phyloP scores from a whole-genome alignment of 2,888 invertebrate species.

The Pollenia angustigena region DNA sequence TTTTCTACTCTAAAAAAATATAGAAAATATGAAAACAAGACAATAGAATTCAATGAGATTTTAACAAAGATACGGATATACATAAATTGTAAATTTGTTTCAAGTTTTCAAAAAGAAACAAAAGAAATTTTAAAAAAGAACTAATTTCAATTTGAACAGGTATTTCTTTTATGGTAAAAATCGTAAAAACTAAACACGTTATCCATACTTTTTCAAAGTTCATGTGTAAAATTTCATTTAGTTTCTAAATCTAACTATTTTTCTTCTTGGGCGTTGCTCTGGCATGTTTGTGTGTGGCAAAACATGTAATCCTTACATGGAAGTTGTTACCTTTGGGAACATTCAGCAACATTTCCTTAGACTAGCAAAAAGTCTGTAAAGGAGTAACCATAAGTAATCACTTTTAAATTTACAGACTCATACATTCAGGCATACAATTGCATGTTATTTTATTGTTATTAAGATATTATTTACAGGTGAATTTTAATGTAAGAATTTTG shows the following conservation, averaged over 20 bases:
- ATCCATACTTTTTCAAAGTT: no score
- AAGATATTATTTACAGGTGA: conserved; percentile 10
- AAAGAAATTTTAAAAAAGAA: conserved; percentile 27
- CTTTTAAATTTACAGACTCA: conserved; percentile 24
- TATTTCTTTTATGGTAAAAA: not conserved
- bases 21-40: not conserved
- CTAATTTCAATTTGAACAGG: conserved; percentile 43
- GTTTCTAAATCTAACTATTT: no score
- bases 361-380: conserved; percentile 2
- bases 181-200: not conserved
- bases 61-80: conserved; percentile 63
- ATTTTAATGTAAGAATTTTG: not conserved
- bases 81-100: not conserved
- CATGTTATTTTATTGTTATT: not conserved
- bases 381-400: conserved; percentile 60
- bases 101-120: conserved; percentile 19
- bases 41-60: conserved; percentile 39
- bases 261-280: conserved; percentile 31
- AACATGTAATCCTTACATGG: conserved; percentile 39
- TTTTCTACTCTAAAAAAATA: not conserved
- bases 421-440: not conserved
- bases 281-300: conserved; percentile 11
- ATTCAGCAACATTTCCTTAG: not conserved
- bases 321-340: not conserved
- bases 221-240: no score